These are phyloP conservation scores for Trichoplax adhaerens DNA, from an alignment of 37 sponge, comb jelly and placozoan genomes.

Conservation along the genomic window DNA sequence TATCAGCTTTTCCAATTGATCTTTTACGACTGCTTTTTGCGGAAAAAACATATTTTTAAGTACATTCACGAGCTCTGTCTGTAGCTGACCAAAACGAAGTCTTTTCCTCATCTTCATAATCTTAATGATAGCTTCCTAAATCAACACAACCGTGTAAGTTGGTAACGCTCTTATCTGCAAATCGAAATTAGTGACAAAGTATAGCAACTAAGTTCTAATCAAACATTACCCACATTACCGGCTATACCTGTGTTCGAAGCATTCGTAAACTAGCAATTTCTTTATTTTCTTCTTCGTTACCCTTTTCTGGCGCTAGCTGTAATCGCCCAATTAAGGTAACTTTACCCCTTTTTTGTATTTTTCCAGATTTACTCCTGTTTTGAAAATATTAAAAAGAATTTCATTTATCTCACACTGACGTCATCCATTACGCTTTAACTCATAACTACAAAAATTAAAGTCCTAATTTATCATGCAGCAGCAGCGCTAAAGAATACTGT, in stretches of 20 bases:
- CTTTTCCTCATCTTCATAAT: conserved; percentile 88
- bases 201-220: not conserved
- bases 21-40: conserved; percentile 90
- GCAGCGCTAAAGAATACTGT: too few species aligned
- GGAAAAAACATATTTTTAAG: conserved; percentile 95
- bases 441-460: too few species aligned
- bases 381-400: too few species aligned
- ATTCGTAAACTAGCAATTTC: conserved; percentile 64
- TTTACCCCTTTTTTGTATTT: conserved; percentile 73
- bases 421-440: too few species aligned
- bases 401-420: too few species aligned
- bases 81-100: conserved; percentile 60
- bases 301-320: conserved; percentile 78
- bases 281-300: conserved; percentile 73
- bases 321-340: conserved; percentile 73
- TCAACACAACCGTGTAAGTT: not conserved
- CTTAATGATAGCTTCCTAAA: conserved; percentile 82
- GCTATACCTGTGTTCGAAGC: conserved; percentile 55
- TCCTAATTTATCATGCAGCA: too few species aligned
- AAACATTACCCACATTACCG: not conserved
- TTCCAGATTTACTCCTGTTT: conserved; percentile 35
- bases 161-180: too few species aligned
- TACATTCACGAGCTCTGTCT: conserved; percentile 82
- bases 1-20: conserved; percentile 89
- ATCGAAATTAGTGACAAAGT: not conserved